These are phyloP conservation scores for Kradibia gibbosae DNA, from an alignment of 1,140 invertebrate genomes.

Conservation along the genomic window DNA sequence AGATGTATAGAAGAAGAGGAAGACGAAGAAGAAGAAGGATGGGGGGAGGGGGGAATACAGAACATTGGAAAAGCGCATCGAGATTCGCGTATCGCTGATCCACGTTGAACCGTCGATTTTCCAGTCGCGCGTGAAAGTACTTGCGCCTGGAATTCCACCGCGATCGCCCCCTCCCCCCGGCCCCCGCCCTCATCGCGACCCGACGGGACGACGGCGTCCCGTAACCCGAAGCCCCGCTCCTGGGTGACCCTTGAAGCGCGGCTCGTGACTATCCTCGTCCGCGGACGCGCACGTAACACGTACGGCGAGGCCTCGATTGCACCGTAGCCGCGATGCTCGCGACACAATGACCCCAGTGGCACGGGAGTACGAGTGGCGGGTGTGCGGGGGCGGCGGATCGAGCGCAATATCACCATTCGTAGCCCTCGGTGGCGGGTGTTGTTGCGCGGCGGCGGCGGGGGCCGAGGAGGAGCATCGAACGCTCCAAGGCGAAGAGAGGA, in stretches of 20 bases:
- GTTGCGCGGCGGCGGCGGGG: no score
- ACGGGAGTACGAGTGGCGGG: no score
- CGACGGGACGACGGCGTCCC: no score
- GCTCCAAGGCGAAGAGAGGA: no score
- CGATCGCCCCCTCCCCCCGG: conserved; percentile 52
- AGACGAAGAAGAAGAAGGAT: not conserved
- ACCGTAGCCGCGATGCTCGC: conserved; percentile 5
- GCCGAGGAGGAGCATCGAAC: no score
- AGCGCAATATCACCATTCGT: no score
- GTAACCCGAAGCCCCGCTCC: conserved; percentile 47
- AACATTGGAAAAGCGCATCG: not conserved
- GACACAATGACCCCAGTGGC: conserved; percentile 11
- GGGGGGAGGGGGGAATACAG: not conserved
- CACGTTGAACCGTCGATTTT: conserved; percentile 58
- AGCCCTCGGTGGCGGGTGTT: no score
- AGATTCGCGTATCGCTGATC: no score
- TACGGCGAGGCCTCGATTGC: not conserved
- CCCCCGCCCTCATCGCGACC: conserved; percentile 33
- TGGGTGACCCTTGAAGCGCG: conserved; percentile 61
- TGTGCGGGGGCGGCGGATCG: no score
- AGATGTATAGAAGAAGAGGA: no score
- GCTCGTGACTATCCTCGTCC: not conserved
- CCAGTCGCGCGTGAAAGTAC: conserved; percentile 69
- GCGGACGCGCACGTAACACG: not conserved
- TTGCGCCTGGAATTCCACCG: conserved; percentile 58